These are phyloP conservation scores for Coronaproctus castanopsis DNA, from an alignment of 2,888 invertebrate genomes.

Conservation along the genomic window DNA sequence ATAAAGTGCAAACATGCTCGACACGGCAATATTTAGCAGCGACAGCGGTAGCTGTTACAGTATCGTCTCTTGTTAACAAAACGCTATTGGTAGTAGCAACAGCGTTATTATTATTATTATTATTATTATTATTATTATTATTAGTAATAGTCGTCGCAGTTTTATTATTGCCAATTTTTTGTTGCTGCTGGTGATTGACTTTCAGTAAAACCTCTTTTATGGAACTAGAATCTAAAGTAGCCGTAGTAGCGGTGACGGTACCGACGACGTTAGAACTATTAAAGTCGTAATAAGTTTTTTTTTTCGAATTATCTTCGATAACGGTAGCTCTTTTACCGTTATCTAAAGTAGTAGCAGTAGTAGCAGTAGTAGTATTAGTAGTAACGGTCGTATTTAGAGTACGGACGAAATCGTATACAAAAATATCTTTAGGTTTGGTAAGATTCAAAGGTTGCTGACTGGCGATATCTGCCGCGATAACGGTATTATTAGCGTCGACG, in stretches of 20 bases:
- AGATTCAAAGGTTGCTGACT: constrained; percentile 35
- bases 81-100: too few species aligned
- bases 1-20: constrained; percentile 2
- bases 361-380: neutral
- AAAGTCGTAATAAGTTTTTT: too few species aligned
- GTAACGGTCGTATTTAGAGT: neutral
- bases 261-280: neutral
- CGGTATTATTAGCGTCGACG: constrained; percentile 6
- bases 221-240: neutral
- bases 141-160: neutral
- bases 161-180: constrained; percentile 11
- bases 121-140: too few species aligned
- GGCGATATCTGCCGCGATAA: neutral
- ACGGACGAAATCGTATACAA: neutral
- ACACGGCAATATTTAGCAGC: neutral
- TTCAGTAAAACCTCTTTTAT: neutral
- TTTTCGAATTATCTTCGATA: too few species aligned
- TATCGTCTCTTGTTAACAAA: too few species aligned
- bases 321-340: too few species aligned
- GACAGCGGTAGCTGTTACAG: neutral
- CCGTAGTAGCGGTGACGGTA: neutral
- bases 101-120: too few species aligned
- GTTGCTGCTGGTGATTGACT: constrained; percentile 16
- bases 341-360: neutral
- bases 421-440: constrained; percentile 28